Evolutionary conservation across 2,888 invertebrate genomes (phyloP).

Genomic region (Watsonalla binaria): DNA sequence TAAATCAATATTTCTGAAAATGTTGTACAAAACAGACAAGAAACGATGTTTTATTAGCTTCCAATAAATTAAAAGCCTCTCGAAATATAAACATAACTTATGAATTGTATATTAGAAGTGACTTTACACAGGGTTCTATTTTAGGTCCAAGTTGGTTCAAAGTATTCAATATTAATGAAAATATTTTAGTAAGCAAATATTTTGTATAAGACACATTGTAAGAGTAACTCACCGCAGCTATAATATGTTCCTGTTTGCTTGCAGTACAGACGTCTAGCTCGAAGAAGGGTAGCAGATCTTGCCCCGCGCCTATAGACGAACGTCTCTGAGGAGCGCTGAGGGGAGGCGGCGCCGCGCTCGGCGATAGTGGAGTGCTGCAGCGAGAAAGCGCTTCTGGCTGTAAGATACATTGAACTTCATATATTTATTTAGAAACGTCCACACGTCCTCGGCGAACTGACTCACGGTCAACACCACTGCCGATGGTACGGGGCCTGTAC

Average conservation of each 20-base stretch:
- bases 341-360: slow-evolving; percentile 68
- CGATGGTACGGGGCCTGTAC: slow-evolving; percentile 36
- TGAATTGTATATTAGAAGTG: too few relatives aligned
- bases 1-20: not conserved
- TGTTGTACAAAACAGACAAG: not conserved
- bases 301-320: slow-evolving; percentile 47
- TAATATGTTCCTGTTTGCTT: slow-evolving; percentile 92
- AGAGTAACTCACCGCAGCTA: slow-evolving; percentile 82
- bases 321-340: slow-evolving; percentile 57
- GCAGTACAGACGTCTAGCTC: slow-evolving; percentile 92
- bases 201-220: not conserved
- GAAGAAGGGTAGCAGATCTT: slow-evolving; percentile 85
- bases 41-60: too few relatives aligned
- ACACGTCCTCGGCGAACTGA: slow-evolving; percentile 87
- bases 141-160: too few relatives aligned
- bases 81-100: too few relatives aligned
- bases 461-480: too few relatives aligned
- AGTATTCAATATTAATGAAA: too few relatives aligned
- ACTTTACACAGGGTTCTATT: too few relatives aligned
- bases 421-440: slow-evolving; percentile 71
- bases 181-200: not conserved
- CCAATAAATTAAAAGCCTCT: too few relatives aligned
- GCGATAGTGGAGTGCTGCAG: slow-evolving; percentile 91
- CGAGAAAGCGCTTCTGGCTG: slow-evolving; percentile 91
- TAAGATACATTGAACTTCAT: not conserved